These are phyloP conservation scores for Xanthia togata DNA, from an alignment of 2,888 invertebrate species.

Conservation along the genomic window DNA sequence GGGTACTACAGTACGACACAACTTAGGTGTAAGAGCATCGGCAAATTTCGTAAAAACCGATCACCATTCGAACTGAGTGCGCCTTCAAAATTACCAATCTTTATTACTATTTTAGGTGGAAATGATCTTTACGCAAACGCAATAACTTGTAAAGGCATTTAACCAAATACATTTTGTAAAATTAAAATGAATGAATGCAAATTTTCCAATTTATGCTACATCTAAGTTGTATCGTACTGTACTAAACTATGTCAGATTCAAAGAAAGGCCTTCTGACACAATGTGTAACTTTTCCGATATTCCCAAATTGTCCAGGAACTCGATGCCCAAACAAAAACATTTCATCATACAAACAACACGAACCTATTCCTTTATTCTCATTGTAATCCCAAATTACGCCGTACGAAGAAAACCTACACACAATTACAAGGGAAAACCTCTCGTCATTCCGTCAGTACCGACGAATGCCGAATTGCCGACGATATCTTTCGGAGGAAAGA, in stretches of 20 bases:
- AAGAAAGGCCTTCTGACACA: background rate
- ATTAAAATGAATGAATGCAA: too few species aligned
- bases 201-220: too few species aligned
- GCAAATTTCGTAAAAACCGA: too few species aligned
- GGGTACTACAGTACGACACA: too few species aligned
- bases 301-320: background rate
- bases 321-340: constrained; percentile 9
- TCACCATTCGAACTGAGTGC: too few species aligned
- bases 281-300: background rate
- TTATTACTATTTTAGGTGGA: too few species aligned
- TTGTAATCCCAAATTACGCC: constrained; percentile 45
- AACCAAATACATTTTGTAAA: too few species aligned
- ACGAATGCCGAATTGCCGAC: constrained; percentile 25
- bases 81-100: too few species aligned
- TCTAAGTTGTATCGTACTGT: too few species aligned
- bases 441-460: constrained; percentile 28
- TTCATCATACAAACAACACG: constrained; percentile 16
- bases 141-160: too few species aligned
- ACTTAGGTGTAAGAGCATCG: too few species aligned
- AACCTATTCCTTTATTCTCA: constrained; percentile 30
- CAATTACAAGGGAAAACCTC: constrained; percentile 34
- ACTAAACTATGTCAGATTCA: background rate
- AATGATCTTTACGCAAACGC: too few species aligned
- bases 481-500: constrained; percentile 54
- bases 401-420: constrained; percentile 30